Percentiles rank a stretch among this genome's conserved stretches.
These are phyloP conservation scores for Poeciliopsis gracilis DNA, from an alignment of 2,797 vertebrate genomes.

Conservation along the genomic window DNA sequence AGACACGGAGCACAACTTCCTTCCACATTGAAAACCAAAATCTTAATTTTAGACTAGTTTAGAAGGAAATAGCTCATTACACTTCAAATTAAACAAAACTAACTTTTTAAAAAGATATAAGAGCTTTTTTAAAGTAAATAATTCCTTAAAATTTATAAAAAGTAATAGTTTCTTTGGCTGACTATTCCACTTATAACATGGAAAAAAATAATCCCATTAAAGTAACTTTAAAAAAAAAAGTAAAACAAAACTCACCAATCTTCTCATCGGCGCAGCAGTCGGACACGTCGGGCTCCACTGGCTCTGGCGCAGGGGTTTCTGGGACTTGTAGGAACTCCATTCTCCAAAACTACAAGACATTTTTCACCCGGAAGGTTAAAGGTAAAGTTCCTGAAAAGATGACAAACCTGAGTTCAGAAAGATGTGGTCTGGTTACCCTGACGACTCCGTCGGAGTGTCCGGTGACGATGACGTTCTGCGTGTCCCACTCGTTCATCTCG, in stretches of 20 bases:
- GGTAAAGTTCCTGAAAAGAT: background rate
- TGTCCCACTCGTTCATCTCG: constrained; percentile 99
- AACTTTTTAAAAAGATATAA: no score
- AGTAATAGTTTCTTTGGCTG: no score
- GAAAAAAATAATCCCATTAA: background rate
- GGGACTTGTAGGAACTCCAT: constrained; percentile 99
- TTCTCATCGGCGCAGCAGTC: constrained; percentile 92
- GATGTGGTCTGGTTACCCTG: constrained; percentile 78
- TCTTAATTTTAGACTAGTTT: no score
- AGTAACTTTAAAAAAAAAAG: background rate
- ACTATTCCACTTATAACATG: no score
- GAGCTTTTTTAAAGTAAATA: no score
- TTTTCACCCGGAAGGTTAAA: background rate
- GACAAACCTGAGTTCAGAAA: no score
- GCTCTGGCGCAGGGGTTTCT: constrained; percentile 94
- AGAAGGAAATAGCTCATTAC: no score
- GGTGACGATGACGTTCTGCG: constrained; percentile 96
- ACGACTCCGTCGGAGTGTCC: constrained; percentile 97
- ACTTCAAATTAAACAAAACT: no score
- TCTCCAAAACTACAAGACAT: constrained; percentile 90
- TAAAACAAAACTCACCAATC: constrained; percentile 81
- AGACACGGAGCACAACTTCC: no score
- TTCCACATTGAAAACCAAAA: no score
- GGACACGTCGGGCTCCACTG: constrained; percentile 87
- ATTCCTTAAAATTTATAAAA: no score